phyloP scores from a whole-genome alignment of 2,888 invertebrate species.

The Drosophila basisetae region DNA sequence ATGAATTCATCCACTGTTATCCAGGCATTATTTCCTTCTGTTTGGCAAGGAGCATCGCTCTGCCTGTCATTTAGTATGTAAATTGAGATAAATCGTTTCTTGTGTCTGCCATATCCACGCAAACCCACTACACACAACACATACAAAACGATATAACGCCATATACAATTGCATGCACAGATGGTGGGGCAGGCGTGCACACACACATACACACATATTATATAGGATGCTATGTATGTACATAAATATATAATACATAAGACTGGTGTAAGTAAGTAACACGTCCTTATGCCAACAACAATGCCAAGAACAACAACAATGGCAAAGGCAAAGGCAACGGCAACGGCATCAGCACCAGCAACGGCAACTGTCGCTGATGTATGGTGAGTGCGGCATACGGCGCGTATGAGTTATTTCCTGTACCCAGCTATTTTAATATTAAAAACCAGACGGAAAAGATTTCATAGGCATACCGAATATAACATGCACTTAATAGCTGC shows the following conservation, averaged over 20 bases:
- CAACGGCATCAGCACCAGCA: conserved; percentile 6
- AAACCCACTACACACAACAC: conserved; percentile 24
- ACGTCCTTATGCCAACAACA: conserved; percentile 65
- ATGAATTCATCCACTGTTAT: conserved; percentile 48
- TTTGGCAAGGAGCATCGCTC: conserved; percentile 59
- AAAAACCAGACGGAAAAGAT: conserved; percentile 34
- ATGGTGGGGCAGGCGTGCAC: conserved; percentile 23
- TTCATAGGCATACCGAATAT: background rate
- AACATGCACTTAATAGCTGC: background rate
- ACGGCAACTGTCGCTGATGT: conserved; percentile 71
- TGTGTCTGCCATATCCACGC: conserved; percentile 64
- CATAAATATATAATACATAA: conserved; percentile 47
- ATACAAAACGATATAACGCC: conserved; percentile 11
- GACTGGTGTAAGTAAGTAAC: conserved; percentile 68
- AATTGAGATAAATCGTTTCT: conserved; percentile 80
- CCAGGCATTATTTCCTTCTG: background rate
- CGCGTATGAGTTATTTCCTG: conserved; percentile 79
- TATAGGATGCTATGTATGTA: conserved; percentile 27
- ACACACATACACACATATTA: conserved; percentile 24
- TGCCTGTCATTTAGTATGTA: conserved; percentile 81
- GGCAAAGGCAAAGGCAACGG: conserved; percentile 22
- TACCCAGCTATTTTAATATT: conserved; percentile 72
- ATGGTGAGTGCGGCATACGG: conserved; percentile 76
- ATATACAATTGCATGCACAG: conserved; percentile 28
- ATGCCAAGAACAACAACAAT: conserved; percentile 24